phyloP scores from a whole-genome alignment of 2,113 vertebrate species.

The Rissa tridactyla region DNA sequence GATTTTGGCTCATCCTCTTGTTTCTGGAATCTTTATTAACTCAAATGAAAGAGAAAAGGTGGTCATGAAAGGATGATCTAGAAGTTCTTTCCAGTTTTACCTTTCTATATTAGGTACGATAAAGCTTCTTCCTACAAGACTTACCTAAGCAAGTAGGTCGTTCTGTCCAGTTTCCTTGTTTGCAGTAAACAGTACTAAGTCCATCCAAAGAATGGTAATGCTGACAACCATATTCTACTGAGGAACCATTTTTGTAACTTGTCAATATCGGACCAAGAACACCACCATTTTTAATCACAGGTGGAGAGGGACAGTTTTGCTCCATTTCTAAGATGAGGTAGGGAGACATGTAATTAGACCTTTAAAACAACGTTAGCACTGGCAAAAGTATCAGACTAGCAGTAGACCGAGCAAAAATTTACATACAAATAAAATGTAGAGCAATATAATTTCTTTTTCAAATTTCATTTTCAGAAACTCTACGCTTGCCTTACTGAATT shows the following conservation, averaged over 20 bases:
- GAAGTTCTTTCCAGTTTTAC: background rate
- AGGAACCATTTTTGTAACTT: constrained; percentile 67
- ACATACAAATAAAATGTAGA: background rate
- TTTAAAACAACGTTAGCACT: background rate
- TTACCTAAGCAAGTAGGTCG: constrained; percentile 75
- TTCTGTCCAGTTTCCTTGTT: constrained; percentile 72
- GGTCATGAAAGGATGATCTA: background rate
- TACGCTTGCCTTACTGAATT: background rate
- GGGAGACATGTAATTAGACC: background rate
- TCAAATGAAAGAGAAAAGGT: background rate
- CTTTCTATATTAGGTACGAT: background rate
- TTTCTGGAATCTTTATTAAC: background rate
- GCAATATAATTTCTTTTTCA: background rate
- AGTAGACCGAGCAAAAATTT: background rate
- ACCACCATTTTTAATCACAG: constrained; percentile 56
- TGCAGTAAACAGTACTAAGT: constrained; percentile 54
- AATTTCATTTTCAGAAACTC: background rate
- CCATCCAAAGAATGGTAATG: constrained; percentile 70
- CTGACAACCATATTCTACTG: constrained; percentile 71
- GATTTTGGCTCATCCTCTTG: background rate
- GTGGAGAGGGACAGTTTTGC: constrained; percentile 66
- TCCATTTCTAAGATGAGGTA: background rate
- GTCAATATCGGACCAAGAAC: background rate
- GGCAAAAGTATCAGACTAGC: background rate
- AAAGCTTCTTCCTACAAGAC: background rate